Base-by-base conservation (phyloP, 2,113 vertebrate genomes). In the Myotis yumanensis region DNA sequence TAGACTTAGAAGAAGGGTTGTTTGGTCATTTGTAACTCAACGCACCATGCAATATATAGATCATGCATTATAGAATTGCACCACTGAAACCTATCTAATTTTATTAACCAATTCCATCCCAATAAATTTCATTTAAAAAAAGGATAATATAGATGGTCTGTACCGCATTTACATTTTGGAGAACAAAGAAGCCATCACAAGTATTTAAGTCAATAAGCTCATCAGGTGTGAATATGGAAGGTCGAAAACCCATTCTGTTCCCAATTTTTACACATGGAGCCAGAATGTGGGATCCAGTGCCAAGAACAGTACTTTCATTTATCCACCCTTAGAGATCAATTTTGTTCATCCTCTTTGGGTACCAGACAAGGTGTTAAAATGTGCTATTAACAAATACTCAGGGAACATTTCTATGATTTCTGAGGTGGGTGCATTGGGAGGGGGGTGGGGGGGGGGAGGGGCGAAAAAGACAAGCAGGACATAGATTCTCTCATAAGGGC, bases 271-370 rank as follows among this genome's bases (percentile, higher is more conserved):
- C 35, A 75, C 43, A 5, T 23, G 66, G 69, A 83, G n/a, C 18
- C 73, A 51, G 76, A 35, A 52, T 64, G n/a, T 35, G 62, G 28
- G 17, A 8, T 83, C 62, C 17, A 25, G 18, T 46, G 52, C 30
- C 85, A 16, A 69, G 51, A 77, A 43, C 2, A 59, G 43, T 23
- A 64, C 40, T 15, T 54, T 81, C 64, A 91, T 79, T 71, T 77
- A 95, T 95, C 89, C 69, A 0, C 2, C 10, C 32, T 46, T 91
- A 59, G 30, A 92, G 92, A 91, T 91, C 94, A 94, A 95, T 84
- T 92, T n/a, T 95, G 77, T 10, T 68, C 62, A 28, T 86, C 64
- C 51, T 89, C 92, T 89, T 76, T 5, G 48, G 68, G 73, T 89
- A 82, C 68, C 37, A 83, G 37, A 57, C 20, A 86, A 91, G 86